A percentile compares a stretch with the other conserved stretches of the same genome.
Evolutionary conservation across 2,113 vertebrate genomes (phyloP).

Genomic region (Peromyscus maniculatus): DNA sequence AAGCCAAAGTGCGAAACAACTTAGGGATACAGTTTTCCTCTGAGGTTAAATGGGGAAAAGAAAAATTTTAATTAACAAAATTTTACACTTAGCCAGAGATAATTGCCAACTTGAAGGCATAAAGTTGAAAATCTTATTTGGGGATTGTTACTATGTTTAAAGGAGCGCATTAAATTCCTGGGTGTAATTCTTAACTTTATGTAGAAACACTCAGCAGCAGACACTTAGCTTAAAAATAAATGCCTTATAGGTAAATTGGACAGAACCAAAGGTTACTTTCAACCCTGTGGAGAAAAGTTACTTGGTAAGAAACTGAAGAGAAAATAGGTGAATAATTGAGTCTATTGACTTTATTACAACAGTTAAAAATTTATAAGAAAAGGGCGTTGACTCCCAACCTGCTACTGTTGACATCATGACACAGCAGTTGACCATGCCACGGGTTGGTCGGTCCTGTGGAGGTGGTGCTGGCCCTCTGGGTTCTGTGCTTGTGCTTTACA

Average conservation of each 20-base stretch:
- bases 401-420: not conserved
- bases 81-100: conserved; percentile 43
- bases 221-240: not conserved
- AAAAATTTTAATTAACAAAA: conserved; percentile 31
- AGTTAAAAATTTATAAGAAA: conserved; percentile 21
- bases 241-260: not conserved
- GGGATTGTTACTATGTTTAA: conserved; percentile 6
- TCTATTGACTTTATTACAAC: not conserved
- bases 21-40: conserved; percentile 6
- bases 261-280: conserved; percentile 12
- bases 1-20: not conserved
- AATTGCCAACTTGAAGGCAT: conserved; percentile 58
- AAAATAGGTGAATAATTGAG: not conserved
- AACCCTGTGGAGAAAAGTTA: not conserved
- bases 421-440: not conserved
- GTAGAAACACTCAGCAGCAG: conserved; percentile 3
- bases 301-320: not conserved
- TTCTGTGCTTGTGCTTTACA: not conserved
- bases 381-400: not conserved
- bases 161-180: conserved; percentile 48
- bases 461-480: not conserved
- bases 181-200: not conserved
- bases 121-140: conserved; percentile 52
- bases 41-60: not conserved
- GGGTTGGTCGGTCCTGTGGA: not conserved